These are phyloP conservation scores for Enteromius thamalakanensis DNA, from an alignment of 2,797 vertebrate species.

Conservation along the genomic window DNA sequence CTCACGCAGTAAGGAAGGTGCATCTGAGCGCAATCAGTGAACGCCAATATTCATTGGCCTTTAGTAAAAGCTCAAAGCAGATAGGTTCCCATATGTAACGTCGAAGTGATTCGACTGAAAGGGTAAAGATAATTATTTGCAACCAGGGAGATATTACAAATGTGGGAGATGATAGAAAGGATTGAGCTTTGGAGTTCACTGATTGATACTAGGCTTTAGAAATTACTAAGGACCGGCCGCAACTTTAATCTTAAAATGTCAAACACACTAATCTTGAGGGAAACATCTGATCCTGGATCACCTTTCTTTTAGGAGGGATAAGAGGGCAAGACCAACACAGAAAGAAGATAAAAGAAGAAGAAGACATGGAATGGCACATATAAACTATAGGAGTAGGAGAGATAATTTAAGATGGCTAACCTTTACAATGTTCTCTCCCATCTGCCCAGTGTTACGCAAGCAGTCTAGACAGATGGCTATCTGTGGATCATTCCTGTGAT, in stretches of 20 bases:
- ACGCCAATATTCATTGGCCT: too few species aligned
- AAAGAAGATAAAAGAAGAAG: not conserved
- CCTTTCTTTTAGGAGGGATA: not conserved
- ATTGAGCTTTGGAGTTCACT: not conserved
- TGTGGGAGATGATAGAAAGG: not conserved
- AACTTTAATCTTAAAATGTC: conserved; percentile 7
- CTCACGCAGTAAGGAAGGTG: too few species aligned
- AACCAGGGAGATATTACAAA: not conserved
- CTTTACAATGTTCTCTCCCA: conserved; percentile 90
- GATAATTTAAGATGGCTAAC: conserved; percentile 69
- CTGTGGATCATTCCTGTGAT: conserved; percentile 96
- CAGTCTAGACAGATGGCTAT: conserved; percentile 98
- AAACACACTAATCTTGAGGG: not conserved
- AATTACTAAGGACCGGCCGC: not conserved
- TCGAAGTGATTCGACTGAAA: too few species aligned
- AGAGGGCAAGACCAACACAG: not conserved
- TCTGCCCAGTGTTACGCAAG: conserved; percentile 89
- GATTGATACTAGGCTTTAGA: not conserved
- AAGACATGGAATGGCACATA: not conserved
- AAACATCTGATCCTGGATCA: not conserved
- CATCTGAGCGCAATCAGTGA: too few species aligned
- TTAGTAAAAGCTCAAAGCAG: too few species aligned
- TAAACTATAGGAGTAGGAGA: not conserved
- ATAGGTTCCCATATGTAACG: too few species aligned
- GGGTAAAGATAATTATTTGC: not conserved